These are phyloP conservation scores for Pterophyllum scalare DNA, from an alignment of 2,113 vertebrate species.

Conservation along the genomic window DNA sequence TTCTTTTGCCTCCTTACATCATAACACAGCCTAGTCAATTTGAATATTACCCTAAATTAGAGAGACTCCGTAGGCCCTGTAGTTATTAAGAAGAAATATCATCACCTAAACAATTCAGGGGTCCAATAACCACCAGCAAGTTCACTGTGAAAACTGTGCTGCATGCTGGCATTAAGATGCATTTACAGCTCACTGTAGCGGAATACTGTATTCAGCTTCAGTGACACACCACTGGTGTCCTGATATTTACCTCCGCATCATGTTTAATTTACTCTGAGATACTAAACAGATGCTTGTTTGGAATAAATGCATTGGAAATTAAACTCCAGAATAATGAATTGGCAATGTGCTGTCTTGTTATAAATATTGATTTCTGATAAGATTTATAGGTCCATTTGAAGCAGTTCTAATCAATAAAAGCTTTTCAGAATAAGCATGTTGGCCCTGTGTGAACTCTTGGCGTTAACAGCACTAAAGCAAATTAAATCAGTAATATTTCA, in stretches of 20 bases:
- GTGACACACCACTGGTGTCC: conserved; percentile 47
- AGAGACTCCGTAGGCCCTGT: neutral
- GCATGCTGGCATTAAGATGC: conserved; percentile 59
- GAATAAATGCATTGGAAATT: conserved; percentile 74
- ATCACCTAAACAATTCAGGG: conserved; percentile 50
- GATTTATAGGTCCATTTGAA: conserved; percentile 49
- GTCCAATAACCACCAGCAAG: conserved; percentile 43
- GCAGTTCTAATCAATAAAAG: conserved; percentile 58
- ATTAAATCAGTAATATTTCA: conserved; percentile 50
- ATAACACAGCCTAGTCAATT: neutral
- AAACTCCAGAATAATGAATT: conserved; percentile 66
- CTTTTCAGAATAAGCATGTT: conserved; percentile 36
- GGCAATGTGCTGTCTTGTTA: conserved; percentile 50
- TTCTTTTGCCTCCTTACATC: conserved; percentile 6
- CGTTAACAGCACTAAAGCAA: conserved; percentile 26
- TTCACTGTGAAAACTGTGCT: conserved; percentile 52
- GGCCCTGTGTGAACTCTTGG: conserved; percentile 32
- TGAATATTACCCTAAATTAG: conserved; percentile 14
- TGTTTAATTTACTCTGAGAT: conserved; percentile 75
- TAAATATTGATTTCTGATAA: conserved; percentile 42
- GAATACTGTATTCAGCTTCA: conserved; percentile 44
- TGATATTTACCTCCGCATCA: conserved; percentile 70
- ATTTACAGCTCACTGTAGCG: conserved; percentile 61
- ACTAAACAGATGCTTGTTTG: conserved; percentile 74
- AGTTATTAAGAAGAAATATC: conserved; percentile 43